Conservation (phyloP, 2,888 invertebrate genomes). For the Thelaira solivaga region DNA sequence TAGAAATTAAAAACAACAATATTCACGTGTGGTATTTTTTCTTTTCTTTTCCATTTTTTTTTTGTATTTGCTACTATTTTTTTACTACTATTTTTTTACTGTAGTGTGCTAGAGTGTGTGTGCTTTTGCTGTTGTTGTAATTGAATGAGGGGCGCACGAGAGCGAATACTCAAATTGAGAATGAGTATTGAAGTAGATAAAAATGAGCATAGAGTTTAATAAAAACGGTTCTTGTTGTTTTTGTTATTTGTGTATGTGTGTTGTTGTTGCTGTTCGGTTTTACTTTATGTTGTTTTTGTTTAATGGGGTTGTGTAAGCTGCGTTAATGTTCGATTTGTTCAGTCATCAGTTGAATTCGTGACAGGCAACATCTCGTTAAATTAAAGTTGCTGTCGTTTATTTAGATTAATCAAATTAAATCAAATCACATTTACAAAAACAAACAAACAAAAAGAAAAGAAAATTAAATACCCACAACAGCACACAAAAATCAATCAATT, state of each 20-base stretch:
- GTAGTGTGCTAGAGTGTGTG: not conserved
- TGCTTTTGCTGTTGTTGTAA: not conserved
- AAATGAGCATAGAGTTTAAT: conserved; percentile 46
- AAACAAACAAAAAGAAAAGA: no score
- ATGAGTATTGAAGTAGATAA: conserved; percentile 52
- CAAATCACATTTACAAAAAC: conserved; percentile 44
- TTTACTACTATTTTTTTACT: not conserved
- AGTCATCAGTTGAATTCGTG: conserved; percentile 78
- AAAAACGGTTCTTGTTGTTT: conserved; percentile 28
- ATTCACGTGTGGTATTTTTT: conserved; percentile 55
- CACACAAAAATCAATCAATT: conserved; percentile 38
- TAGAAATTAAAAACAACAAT: conserved; percentile 39
- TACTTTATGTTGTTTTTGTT: conserved; percentile 62
- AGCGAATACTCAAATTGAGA: conserved; percentile 41
- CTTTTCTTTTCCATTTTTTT: conserved; percentile 4
- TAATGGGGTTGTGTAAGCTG: conserved; percentile 75
- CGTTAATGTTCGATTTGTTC: conserved; percentile 76
- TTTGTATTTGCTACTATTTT: conserved; percentile 10
- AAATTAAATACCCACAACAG: conserved; percentile 6
- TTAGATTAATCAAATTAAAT: conserved; percentile 59
- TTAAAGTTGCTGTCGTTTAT: conserved; percentile 71
- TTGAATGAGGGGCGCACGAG: conserved; percentile 48
- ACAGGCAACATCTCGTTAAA: conserved; percentile 76
- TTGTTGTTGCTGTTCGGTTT: conserved; percentile 45
- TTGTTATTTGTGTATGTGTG: conserved; percentile 7